These are phyloP conservation scores for Pteropus alecto DNA, from an alignment of 2,113 vertebrate species.

Conservation along the genomic window DNA sequence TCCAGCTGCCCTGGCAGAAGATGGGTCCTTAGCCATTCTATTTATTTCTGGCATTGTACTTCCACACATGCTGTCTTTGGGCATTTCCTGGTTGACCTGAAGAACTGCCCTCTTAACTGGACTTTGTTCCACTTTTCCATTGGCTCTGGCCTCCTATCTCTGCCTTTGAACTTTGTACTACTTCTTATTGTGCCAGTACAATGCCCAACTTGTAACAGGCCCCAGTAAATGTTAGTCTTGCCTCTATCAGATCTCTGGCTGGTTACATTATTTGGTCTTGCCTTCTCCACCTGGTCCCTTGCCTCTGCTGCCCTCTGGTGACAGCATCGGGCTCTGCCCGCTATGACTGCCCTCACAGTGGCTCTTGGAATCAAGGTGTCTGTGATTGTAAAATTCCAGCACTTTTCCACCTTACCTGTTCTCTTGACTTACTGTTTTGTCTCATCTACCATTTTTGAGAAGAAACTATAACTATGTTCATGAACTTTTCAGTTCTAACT, in stretches of 20 bases:
- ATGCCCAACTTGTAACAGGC: not conserved
- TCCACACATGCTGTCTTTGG: not conserved
- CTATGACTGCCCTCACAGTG: not conserved
- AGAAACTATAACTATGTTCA: not conserved
- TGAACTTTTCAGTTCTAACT: not conserved
- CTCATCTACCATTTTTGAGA: not conserved
- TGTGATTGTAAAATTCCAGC: not conserved
- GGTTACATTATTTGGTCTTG: too few relatives aligned
- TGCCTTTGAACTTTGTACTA: not conserved
- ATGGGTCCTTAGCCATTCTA: accelerated
- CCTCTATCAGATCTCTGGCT: not conserved
- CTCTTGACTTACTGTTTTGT: not conserved
- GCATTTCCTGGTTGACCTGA: not conserved
- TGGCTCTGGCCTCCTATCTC: not conserved
- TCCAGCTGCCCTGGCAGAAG: not conserved
- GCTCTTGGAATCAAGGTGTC: not conserved
- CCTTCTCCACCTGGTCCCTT: not conserved
- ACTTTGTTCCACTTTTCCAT: not conserved
- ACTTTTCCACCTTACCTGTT: not conserved
- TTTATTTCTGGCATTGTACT: not conserved
- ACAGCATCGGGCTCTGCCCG: not conserved
- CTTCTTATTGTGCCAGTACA: not conserved
- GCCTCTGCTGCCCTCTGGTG: slow-evolving; percentile 59
- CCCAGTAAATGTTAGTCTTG: not conserved
- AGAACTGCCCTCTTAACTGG: not conserved